Base-by-base conservation (phyloP, 2,113 vertebrate species). In the Apteryx owenii region DNA sequence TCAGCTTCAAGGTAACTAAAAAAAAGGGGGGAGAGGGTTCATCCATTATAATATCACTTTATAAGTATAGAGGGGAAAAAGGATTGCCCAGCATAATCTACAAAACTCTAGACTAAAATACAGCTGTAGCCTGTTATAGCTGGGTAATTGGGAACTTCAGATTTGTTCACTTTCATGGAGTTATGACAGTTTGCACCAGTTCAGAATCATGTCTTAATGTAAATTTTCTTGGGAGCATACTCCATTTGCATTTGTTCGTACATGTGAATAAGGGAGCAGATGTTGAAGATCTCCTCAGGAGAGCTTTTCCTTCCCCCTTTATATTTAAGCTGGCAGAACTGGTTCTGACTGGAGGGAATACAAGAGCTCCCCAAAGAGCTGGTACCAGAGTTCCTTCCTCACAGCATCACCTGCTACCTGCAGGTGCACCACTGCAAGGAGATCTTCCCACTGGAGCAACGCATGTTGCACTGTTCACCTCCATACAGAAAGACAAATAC, bases 231-330 rank as follows among this genome's bases (percentile, higher is more conserved):
- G 72, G 72, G 18, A 17, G 20, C 85, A 26, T 62, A 79, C n/a
- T 71, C 33, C 56, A 36, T 87, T 90, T 89, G 20, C 44, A 42
- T 76, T 89, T 95, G 66, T 92, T 92, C 62, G 14, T 85, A 85
- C 2, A 2, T 46, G 29, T 80, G 62, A 82, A 65, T 77, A 94
- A 88, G 58, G 50, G 56, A 96, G 78, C 89, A 89, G 94, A 89
- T 93, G 89, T 79, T 89, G 84, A 70, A 95, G 92, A 87, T 40
- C 90, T 89, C 77, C 86, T 93, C 66, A 56, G 61, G 70, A 92
- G 73, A 89, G 36, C 58, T 88, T 40, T 85, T 70, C 62, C 70
- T 77, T 89, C 90, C 71, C 71, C 46, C 60, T 23, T 50, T 70
- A 2, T 25, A 12, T 50, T 65, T 84, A 79, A 94, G 75, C 75